phyloP scores from a whole-genome alignment of 1,140 invertebrate species.

The Thalassaphorura encarpata region DNA sequence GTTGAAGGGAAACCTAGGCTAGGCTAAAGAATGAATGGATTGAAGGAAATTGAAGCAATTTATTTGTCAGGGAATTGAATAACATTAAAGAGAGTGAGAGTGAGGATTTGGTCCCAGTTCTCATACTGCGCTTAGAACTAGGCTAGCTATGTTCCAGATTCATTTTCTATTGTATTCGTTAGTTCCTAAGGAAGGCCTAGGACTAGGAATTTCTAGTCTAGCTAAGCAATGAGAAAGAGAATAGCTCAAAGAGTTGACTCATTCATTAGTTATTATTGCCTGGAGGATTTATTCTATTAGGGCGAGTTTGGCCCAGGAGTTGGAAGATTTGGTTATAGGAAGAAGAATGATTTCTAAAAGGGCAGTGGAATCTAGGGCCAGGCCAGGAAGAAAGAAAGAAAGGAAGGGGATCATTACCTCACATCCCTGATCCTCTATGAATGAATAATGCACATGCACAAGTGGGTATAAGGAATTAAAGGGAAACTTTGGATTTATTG shows the following conservation, averaged over 20 bases:
- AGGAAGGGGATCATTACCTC: constrained; percentile 28
- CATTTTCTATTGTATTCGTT: background rate
- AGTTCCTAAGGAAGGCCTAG: background rate
- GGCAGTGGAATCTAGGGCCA: background rate
- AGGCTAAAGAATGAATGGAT: constrained; percentile 5
- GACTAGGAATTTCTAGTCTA: background rate
- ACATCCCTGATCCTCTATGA: constrained; percentile 30
- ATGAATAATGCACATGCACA: constrained; percentile 28
- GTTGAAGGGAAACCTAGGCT: no score
- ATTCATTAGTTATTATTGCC: constrained; percentile 34
- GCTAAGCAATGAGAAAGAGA: background rate
- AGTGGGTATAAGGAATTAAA: constrained; percentile 23
- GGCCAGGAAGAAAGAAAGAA: background rate
- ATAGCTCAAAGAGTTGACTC: no score
- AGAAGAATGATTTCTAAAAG: background rate
- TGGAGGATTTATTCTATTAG: constrained; percentile 31
- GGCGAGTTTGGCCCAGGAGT: no score
- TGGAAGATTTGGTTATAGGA: no score
- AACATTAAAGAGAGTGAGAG: constrained; percentile 23
- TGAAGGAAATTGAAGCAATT: constrained; percentile 32
- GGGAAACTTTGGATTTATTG: constrained; percentile 27
- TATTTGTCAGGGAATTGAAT: constrained; percentile 32
- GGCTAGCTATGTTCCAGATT: background rate
- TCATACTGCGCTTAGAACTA: background rate
- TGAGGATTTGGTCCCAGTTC: constrained; percentile 4